Conservation (phyloP, 2,797 vertebrate genomes). For the Choloepus didactylus region DNA sequence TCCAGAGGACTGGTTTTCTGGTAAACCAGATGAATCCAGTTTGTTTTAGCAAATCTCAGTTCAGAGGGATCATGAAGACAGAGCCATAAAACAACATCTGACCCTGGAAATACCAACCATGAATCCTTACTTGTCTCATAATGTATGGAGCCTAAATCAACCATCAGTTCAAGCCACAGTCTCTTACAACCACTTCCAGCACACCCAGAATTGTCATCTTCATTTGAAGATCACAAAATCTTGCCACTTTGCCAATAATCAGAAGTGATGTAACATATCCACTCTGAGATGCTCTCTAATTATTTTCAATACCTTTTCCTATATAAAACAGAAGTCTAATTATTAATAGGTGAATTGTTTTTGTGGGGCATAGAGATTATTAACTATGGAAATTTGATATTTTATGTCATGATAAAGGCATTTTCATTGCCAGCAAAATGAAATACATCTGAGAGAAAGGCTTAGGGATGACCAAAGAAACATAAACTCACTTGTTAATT, state of each 20-base stretch:
- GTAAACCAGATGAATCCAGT: conserved; percentile 41
- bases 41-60: conserved; percentile 21
- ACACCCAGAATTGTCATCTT: not conserved
- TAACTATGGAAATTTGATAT: conserved; percentile 73
- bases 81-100: not conserved
- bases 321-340: conserved; percentile 54
- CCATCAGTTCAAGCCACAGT: not conserved
- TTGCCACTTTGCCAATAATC: not conserved
- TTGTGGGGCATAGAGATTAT: not conserved
- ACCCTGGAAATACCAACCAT: not conserved
- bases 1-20: not conserved
- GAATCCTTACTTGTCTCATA: not conserved
- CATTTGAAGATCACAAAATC: not conserved
- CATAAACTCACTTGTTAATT: conserved; percentile 54
- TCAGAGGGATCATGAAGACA: not conserved
- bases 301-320: conserved; percentile 16
- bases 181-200: conserved; percentile 33
- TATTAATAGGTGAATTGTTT: conserved; percentile 71
- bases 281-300: not conserved
- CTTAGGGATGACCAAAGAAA: conserved; percentile 27
- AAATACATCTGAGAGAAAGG: conserved; percentile 69
- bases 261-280: not conserved
- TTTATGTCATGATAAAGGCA: conserved; percentile 76
- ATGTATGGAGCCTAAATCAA: not conserved
- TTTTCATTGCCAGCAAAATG: conserved; percentile 83